phyloP scores from a whole-genome alignment of 1,140 invertebrate genomes.

The Zaprionus ghesquierei region DNA sequence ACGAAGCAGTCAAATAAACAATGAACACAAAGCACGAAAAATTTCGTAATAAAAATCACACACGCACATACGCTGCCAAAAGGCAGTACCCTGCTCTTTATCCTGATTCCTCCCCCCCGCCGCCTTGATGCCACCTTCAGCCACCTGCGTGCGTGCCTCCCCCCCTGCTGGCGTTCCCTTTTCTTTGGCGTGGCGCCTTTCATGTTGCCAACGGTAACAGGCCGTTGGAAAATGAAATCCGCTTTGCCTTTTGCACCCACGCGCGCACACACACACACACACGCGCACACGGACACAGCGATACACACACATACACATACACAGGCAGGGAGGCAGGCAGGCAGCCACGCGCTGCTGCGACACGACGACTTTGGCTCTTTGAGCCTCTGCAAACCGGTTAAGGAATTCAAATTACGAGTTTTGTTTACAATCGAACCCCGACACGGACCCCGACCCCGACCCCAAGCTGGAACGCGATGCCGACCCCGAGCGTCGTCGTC shows the following conservation, averaged over 20 bases:
- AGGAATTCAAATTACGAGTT: constrained; percentile 75
- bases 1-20: constrained; percentile 58
- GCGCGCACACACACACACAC: background rate
- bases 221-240: constrained; percentile 45
- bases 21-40: constrained; percentile 60
- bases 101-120: no score
- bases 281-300: background rate
- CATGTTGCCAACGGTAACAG: constrained; percentile 45
- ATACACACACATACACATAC: background rate
- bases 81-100: background rate
- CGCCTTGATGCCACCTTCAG: no score
- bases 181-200: constrained; percentile 26
- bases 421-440: constrained; percentile 59
- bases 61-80: constrained; percentile 1
- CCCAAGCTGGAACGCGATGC: background rate
- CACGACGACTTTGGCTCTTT: constrained; percentile 9
- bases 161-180: background rate
- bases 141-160: background rate
- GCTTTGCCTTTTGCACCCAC: constrained; percentile 39
- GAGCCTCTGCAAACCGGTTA: constrained; percentile 8
- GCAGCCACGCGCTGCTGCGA: background rate
- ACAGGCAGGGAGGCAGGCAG: no score
- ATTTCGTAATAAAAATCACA: constrained; percentile 65
- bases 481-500: background rate
- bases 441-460: constrained; percentile 6